Evolutionary conservation across 2,113 vertebrate genomes (phyloP).

Genomic region (Callipepla californica): DNA sequence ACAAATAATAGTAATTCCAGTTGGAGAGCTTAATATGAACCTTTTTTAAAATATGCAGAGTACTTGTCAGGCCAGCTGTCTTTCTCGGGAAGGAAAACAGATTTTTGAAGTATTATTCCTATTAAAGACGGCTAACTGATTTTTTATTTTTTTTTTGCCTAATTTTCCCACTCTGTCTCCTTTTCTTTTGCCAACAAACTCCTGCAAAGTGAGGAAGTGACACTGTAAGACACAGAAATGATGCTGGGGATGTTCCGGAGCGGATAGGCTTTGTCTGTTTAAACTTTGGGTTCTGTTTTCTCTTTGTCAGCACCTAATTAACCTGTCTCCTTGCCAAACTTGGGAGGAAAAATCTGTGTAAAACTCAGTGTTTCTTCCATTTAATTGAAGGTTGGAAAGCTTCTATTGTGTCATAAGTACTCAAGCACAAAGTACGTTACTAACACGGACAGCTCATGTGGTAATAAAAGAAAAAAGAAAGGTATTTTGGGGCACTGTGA

Average conservation of each 20-base stretch:
- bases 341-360: neutral
- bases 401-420: neutral
- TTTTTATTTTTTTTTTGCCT: neutral
- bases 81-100: neutral
- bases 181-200: neutral
- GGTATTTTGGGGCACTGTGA: neutral
- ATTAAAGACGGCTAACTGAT: neutral
- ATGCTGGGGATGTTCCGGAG: neutral
- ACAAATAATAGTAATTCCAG: neutral
- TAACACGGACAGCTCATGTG: fast-evolving
- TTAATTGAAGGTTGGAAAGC: slow-evolving; percentile 10
- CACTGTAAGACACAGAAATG: neutral
- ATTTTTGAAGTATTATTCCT: neutral
- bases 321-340: neutral
- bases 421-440: neutral
- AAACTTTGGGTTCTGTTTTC: slow-evolving; percentile 6
- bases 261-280: neutral
- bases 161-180: neutral
- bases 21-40: neutral
- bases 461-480: neutral
- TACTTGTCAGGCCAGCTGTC: neutral
- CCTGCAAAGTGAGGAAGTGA: neutral
- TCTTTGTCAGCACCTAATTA: neutral
- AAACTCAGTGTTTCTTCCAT: neutral
- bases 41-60: neutral